These are phyloP conservation scores for Epiblema foenella DNA, from an alignment of 2,888 invertebrate species.

Conservation along the genomic window DNA sequence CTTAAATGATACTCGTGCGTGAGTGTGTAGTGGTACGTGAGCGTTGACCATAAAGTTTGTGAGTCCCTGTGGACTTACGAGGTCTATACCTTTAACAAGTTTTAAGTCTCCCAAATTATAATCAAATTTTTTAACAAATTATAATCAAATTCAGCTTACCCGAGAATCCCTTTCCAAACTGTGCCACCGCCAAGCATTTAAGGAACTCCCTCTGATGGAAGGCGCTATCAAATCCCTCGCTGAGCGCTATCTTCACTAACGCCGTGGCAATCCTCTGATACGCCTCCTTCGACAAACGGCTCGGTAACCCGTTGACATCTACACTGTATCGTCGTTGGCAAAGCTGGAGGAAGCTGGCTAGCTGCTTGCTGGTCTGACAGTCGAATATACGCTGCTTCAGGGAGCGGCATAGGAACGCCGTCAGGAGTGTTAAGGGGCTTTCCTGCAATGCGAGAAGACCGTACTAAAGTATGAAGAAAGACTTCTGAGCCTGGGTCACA, in stretches of 20 bases:
- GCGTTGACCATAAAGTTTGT: too few species aligned
- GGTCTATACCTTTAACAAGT: too few species aligned
- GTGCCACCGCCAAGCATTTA: conserved; percentile 82
- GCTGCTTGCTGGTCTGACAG: conserved; percentile 66
- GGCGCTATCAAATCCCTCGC: conserved; percentile 86
- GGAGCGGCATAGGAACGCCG: conserved; percentile 85
- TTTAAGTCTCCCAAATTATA: too few species aligned
- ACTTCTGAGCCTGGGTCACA: too few species aligned
- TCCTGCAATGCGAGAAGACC: conserved; percentile 77
- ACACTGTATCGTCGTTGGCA: conserved; percentile 73
- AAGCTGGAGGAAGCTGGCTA: conserved; percentile 68
- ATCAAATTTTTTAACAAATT: too few species aligned
- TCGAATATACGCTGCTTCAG: conserved; percentile 77
- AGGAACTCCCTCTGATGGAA: conserved; percentile 87
- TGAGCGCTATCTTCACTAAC: conserved; percentile 86
- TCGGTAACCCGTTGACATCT: conserved; percentile 62
- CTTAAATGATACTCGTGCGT: too few species aligned
- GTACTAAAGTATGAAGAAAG: background rate
- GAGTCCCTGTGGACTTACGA: too few species aligned
- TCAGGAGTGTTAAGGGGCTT: conserved; percentile 85
- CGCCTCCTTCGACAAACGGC: conserved; percentile 79
- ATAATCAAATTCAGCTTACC: conserved; percentile 56
- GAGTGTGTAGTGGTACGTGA: too few species aligned
- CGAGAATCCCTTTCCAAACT: conserved; percentile 83
- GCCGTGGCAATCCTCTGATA: conserved; percentile 85